Evolutionary conservation across 2,888 invertebrate species (phyloP), one percentile per base, ranked within the genome.

Genomic region (Athetis lepigone): DNA sequence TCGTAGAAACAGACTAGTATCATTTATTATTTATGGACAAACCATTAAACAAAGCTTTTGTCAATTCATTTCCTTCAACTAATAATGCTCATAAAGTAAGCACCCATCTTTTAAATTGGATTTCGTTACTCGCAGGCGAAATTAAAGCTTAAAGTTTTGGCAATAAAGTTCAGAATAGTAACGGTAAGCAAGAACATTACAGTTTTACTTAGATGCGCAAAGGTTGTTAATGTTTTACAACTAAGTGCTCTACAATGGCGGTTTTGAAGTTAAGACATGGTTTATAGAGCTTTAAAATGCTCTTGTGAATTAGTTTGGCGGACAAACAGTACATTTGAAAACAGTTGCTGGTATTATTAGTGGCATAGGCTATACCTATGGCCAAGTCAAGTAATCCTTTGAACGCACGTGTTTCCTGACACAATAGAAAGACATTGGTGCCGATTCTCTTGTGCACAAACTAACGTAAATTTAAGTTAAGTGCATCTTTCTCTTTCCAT

Each of bases 21-120:
- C 13, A 2, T 1, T 21, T 19, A 45, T 52, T n/a, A 21, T 37
- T 13, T 16, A 23, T 5, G 8, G 3, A 23, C 33, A 3, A 33
- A 0, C n/a, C 36, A 23, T 19, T 21, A 57, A 58, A 42, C 37
- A 9, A 42, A 58, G 13, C 2, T 21, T 43, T 37, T 19, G 11
- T 54, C 37, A 45, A 50, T 65, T 73, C 18, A 57, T 40, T 59
- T 54, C n/a, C 13, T 27, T 13, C 18, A 18, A 18, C 29, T 33
- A 37, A 74, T 68, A 59, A 74, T 51, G 27, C 39, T 47, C 63
- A 18, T 74, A 61, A 74, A 74, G 58, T 51, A 0, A 9, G 52
- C 27, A 36, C 19, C 51, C 23, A 51, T 61, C 55, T 45, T 42
- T 9, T 8, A 62, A 59, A 70, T 56, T 57, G 25, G 25, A 16